Base-by-base conservation (phyloP, 2,888 invertebrate genomes). In the Lingula anatina region DNA sequence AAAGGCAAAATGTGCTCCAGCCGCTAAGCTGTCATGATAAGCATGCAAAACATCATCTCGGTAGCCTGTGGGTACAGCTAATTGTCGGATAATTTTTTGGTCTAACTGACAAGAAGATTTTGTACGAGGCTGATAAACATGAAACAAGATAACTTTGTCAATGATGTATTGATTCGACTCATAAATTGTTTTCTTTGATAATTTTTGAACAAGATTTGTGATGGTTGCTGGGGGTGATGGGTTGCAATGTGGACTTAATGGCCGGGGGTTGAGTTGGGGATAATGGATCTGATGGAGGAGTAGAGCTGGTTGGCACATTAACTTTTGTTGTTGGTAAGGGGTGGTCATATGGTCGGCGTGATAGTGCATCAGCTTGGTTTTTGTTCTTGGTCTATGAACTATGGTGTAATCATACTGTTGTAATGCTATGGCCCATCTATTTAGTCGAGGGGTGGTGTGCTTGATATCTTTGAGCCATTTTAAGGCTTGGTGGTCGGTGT, bases 21-120 rank as follows among this genome's bases (percentile, higher is more conserved):
- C 54, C 23, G 54, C 54, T 26, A 47, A 24, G 21, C 26, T 39
- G 36, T 54, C 54, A 54, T 51, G 51, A 27, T 46, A 54, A 24
- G 37, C 12, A 2, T 2, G 1, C 2, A 49, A 25, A 5, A 49
- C 46, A 20, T 45, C 45, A 21, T 39, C 15, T 25, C 36, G 36
- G 24, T 42, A 18, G 18, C 18, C 15, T 25, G n/a, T 27, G 9
- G 55, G 54, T 3, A 57, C 23, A 7, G 49, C 53, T 5, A 57
- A 24, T 44, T 57, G 54, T 3, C 35, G 28, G 23, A 52, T 45
- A 12, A 50, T 24, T 20, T 47, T 46, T 9, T 51, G 45, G 24
- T 15, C 21, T 44, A n/a, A n/a, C n/a, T n/a, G n/a, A n/a, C 35
- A 39, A 18, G 12, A n/a, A 5, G 36, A 24, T 28, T 49, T 49